Percentiles rank a stretch among this genome's conserved stretches.
phyloP scores from a whole-genome alignment of 2,113 vertebrate species.

The Laticauda laticaudata region DNA sequence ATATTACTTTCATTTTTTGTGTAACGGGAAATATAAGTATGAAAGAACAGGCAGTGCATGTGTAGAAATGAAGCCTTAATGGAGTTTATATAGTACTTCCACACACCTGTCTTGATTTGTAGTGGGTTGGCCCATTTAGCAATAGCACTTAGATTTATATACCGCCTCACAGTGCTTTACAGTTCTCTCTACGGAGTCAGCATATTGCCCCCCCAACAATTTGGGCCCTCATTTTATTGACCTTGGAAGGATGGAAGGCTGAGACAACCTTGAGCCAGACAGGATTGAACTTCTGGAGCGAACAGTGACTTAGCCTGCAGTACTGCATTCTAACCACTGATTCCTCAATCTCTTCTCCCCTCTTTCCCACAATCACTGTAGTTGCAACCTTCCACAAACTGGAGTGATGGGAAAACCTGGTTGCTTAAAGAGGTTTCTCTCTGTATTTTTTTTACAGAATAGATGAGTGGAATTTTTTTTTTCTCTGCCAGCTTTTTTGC shows the following conservation, averaged over 20 bases:
- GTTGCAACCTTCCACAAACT: background rate
- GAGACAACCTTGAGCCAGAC: no score
- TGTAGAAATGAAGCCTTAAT: background rate
- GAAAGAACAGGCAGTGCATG: background rate
- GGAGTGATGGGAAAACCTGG: background rate
- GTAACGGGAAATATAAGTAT: background rate
- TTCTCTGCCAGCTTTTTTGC: background rate
- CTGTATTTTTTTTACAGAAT: background rate
- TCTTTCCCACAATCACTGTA: background rate
- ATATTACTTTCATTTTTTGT: background rate
- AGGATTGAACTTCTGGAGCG: no score
- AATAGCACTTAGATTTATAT: no score
- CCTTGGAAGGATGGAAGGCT: no score
- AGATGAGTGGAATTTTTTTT: background rate
- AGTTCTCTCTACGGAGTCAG: no score
- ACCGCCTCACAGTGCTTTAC: no score
- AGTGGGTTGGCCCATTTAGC: background rate
- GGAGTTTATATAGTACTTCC: background rate
- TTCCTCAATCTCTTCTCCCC: background rate
- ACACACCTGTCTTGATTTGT: background rate
- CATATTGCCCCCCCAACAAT: no score
- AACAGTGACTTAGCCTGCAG: no score
- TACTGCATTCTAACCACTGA: no score
- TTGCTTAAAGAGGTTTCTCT: background rate
- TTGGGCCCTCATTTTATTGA: no score